Base-by-base conservation (phyloP, 2,113 vertebrate genomes). In the Diadophis punctatus region DNA sequence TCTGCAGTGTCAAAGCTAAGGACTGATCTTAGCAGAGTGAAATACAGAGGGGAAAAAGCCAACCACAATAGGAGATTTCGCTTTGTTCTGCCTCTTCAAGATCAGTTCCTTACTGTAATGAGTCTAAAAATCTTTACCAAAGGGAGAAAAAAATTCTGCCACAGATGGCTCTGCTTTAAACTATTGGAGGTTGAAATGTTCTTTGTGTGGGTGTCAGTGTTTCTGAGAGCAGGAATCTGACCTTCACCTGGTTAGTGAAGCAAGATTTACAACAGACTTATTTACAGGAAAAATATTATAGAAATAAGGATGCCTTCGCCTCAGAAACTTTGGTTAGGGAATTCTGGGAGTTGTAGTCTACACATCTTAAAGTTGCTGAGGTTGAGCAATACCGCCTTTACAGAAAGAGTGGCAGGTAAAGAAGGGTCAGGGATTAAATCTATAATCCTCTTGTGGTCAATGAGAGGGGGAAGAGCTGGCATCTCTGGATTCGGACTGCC, bases 31-130 rank as follows among this genome's bases (percentile, higher is more conserved):
- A 90, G 89, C 84, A n/a, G 85, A 25, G 63, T 49, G 51, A 52
- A 30, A 43, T 2, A 4, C 27, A 30, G 8, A 74, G 63, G 63
- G 49, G 0, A 68, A 6, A 34, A 9, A 3, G 20, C 91, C 56
- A 87, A 9, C 91, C 0, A 0, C 0, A 0, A 56, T 34, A 4
- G 0, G 34, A 39, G 0, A 0, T 0, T 3, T 52, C 43, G 51
- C 10, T 12, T 93, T 1, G 0, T 63, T 74, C 25, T 90, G 90
- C 34, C 48, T 91, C 1, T 0, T 34, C 8, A 51, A 60, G 74
- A 87, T 94, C 2, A 0, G 49, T 12, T 51, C 63, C 93, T n/a
- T 68, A 16, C 12, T 68, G 89, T 84, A 27, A 88, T 9, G 3
- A 49, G 86, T 74, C 90, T 9, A 0, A 90, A 58, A 85, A 86